These are phyloP conservation scores for Centruroides vittatus DNA, from an alignment of 1,140 invertebrate genomes.

Conservation along the genomic window DNA sequence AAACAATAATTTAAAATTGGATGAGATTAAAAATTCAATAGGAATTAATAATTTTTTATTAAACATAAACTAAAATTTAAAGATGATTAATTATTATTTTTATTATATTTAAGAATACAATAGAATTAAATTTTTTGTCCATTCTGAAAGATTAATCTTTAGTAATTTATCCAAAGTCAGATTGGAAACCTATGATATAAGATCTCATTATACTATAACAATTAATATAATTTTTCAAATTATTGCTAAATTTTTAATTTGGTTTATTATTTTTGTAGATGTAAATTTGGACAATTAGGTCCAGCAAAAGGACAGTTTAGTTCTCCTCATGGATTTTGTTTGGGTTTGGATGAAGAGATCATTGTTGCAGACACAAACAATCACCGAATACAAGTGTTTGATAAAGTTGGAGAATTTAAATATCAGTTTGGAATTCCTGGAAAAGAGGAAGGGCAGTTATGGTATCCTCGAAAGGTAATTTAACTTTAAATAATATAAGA, in stretches of 20 bases:
- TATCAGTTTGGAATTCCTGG: constrained; percentile 79
- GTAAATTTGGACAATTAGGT: constrained; percentile 86
- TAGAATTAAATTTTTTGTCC: no score
- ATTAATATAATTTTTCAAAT: constrained; percentile 1
- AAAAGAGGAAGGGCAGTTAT: constrained; percentile 87
- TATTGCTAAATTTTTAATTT: no score
- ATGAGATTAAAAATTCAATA: no score
- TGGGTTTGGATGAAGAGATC: constrained; percentile 85
- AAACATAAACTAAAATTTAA: no score
- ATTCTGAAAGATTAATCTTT: neutral
- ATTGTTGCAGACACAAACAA: constrained; percentile 88
- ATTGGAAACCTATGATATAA: no score
- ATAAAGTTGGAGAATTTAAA: constrained; percentile 73
- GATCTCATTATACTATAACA: neutral
- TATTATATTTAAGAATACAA: no score
- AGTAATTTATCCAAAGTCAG: no score
- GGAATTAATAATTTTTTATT: no score
- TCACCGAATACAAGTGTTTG: constrained; percentile 85
- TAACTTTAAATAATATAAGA: neutral
- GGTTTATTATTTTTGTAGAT: constrained; percentile 36
- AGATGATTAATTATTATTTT: no score
- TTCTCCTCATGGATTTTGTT: constrained; percentile 91
- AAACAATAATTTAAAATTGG: no score
- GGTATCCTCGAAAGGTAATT: constrained; percentile 74
- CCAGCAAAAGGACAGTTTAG: constrained; percentile 85